Conservation (phyloP, 2,797 vertebrate species). For the Tolypeutes matacus region DNA sequence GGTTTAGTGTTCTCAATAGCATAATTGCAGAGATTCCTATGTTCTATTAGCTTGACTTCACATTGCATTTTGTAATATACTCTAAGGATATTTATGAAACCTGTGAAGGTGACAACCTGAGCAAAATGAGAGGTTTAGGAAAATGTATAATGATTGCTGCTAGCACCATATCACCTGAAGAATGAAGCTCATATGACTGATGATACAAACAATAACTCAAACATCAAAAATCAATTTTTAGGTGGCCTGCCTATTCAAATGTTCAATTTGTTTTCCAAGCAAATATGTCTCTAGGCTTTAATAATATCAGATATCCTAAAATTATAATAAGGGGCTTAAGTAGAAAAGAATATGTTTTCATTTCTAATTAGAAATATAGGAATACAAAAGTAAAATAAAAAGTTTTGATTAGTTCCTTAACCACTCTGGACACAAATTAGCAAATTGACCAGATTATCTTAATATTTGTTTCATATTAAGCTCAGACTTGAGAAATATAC, state of each 20-base stretch:
- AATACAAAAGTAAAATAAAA: neutral
- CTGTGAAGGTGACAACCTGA: neutral
- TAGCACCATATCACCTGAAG: neutral
- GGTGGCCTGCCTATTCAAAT: neutral
- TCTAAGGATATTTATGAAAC: constrained; percentile 38
- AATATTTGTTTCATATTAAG: constrained; percentile 4
- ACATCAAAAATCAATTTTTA: neutral
- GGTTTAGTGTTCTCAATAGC: neutral
- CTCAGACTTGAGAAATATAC: neutral
- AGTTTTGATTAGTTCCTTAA: neutral
- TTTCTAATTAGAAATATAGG: neutral
- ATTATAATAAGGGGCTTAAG: neutral
- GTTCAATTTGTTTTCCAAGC: neutral
- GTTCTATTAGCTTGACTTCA: constrained; percentile 44
- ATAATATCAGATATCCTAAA: neutral
- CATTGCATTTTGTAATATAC: neutral
- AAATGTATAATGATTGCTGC: neutral
- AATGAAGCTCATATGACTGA: neutral
- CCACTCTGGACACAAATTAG: neutral
- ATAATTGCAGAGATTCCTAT: neutral
- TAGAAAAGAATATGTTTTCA: neutral
- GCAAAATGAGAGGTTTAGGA: neutral
- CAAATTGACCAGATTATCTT: neutral
- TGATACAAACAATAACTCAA: neutral
- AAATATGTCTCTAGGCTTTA: neutral